Conservation (phyloP, 2,113 vertebrate species). For the Sinosuthora webbiana region DNA sequence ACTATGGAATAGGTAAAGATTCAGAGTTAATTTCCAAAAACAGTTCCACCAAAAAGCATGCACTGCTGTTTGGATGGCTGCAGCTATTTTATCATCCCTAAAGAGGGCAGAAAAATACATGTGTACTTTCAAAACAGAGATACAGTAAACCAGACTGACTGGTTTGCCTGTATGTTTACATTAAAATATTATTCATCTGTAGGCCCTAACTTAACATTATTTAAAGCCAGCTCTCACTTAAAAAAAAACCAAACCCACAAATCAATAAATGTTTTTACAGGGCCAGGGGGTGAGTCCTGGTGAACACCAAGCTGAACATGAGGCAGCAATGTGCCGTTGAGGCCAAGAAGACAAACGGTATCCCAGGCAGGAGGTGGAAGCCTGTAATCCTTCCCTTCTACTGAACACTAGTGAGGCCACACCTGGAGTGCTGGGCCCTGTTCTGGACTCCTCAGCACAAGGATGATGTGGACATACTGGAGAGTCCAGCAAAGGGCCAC, state of each 20-base stretch:
- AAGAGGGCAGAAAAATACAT: background rate
- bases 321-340: background rate
- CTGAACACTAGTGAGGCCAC: background rate
- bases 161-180: background rate
- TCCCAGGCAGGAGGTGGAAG: background rate
- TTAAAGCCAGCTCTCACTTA: background rate
- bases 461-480: background rate
- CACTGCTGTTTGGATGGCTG: background rate
- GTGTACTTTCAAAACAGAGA: background rate
- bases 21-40: background rate
- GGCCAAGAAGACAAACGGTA: background rate
- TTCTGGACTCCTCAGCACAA: background rate
- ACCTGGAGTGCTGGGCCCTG: background rate
- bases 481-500: background rate
- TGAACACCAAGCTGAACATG: background rate
- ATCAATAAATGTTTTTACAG: background rate
- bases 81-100: background rate
- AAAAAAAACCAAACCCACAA: background rate
- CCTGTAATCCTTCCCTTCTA: background rate
- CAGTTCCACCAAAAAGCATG: background rate
- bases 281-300: background rate
- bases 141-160: background rate
- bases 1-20: background rate
- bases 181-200: background rate
- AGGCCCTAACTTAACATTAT: background rate